These are phyloP conservation scores for Muscicapa adusta DNA, from an alignment of 2,113 vertebrate species.

Conservation along the genomic window DNA sequence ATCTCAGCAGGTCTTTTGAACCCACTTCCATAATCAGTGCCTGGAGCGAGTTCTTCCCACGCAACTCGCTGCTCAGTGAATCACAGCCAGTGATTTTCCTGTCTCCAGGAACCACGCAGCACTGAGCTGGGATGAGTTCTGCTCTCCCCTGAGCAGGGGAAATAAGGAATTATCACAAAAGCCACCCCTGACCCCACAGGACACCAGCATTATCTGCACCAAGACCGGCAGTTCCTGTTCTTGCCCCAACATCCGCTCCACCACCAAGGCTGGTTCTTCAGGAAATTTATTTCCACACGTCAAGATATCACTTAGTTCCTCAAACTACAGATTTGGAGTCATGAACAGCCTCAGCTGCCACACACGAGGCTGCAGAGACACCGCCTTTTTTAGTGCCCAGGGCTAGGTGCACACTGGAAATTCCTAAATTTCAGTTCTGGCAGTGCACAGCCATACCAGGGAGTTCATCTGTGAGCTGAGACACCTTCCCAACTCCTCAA, in stretches of 20 bases:
- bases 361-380: accelerated
- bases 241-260: not conserved
- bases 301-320: not conserved
- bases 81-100: not conserved
- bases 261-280: not conserved
- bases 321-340: not conserved
- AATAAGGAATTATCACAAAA: not conserved
- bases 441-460: accelerated
- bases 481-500: not conserved
- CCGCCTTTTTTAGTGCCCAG: accelerated
- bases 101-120: not conserved
- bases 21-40: not conserved
- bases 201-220: not conserved
- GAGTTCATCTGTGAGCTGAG: not conserved
- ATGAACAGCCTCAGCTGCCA: not conserved
- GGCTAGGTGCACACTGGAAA: not conserved
- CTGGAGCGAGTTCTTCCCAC: not conserved
- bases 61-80: not conserved
- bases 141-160: not conserved
- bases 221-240: not conserved
- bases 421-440: not conserved
- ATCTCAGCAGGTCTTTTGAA: slow-evolving; percentile 18
- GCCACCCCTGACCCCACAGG: not conserved
- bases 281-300: not conserved
- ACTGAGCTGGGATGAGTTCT: not conserved